phyloP scores from a whole-genome alignment of 2,888 invertebrate genomes.

The Hydroisotoma schaefferi region DNA sequence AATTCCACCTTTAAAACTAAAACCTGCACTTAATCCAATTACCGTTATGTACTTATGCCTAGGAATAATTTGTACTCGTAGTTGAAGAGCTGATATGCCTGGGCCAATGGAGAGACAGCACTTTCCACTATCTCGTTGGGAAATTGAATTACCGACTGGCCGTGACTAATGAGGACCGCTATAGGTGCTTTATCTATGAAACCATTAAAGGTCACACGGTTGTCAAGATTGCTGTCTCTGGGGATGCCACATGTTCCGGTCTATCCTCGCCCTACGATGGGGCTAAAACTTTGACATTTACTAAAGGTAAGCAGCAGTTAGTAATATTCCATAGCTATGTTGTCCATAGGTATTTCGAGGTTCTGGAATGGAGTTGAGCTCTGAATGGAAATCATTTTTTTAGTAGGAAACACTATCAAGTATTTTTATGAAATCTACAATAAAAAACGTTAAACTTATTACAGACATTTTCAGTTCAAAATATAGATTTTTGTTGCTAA shows the following conservation, averaged over 20 bases:
- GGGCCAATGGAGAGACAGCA: constrained; percentile 91
- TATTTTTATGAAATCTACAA: no score
- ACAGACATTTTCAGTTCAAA: no score
- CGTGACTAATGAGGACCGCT: constrained; percentile 73
- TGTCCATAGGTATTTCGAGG: no score
- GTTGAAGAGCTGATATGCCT: constrained; percentile 80
- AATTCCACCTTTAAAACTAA: no score
- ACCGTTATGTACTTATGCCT: no score
- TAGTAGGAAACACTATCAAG: no score
- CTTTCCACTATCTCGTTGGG: constrained; percentile 83
- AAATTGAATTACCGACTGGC: constrained; percentile 84
- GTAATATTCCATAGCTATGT: neutral
- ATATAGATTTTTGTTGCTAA: no score
- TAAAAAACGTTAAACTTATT: no score
- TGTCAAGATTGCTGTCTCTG: constrained; percentile 75
- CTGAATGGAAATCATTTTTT: no score
- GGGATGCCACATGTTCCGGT: constrained; percentile 89
- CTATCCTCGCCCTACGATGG: constrained; percentile 80
- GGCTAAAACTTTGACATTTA: constrained; percentile 75
- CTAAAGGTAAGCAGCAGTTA: constrained; percentile 62
- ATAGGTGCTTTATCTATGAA: constrained; percentile 92
- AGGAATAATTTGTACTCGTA: no score
- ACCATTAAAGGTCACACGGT: constrained; percentile 53
- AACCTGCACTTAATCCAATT: no score
- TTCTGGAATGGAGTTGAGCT: no score